Evolutionary conservation across 2,797 vertebrate genomes (phyloP), one percentile per base, ranked within the genome.

Genomic region (Miichthys miiuy): DNA sequence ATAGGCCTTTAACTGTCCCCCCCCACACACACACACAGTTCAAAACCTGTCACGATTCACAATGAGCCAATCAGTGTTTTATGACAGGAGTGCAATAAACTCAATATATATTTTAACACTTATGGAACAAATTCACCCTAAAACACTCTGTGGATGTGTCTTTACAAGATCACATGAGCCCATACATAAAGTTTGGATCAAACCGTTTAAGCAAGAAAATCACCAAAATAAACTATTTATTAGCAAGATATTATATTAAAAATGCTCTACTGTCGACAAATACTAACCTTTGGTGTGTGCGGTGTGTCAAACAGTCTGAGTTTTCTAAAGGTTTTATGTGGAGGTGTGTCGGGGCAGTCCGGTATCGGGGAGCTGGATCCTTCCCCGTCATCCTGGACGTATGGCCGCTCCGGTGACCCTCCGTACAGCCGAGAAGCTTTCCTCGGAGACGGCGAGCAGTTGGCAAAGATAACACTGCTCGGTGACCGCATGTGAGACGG

Each of bases 261-360:
- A 38, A 38, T 9, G 3, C 42, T 11, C 6, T 12, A 34, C 0
- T 21, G 14, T 0, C 2, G 8, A n/a, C 1, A 13, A 10, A 52
- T 1, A 79, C 95, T 79, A 72, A 98, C 98, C 97, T 99, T 99
- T 21, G 98, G 98, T 6, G 98, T 99, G 93, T 99, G 98, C 3
- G 98, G 98, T 0, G 98, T 99, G 89, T 99, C 97, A 82, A 99
- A 99, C 0, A 99, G 96, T 0, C 98, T 93, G 48, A 99, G 95
- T 65, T 99, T 99, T 62, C 97, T 95, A 91, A 99, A 97, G 20
- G 97, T 99, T 89, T 99, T 99, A 80, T 99, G 98, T 1, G 98
- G 98, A 48, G 97, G 98, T 1, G 98, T 99, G 85, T 97, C 97
- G 0, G 98, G 98, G 27, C 96, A 96, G 69, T 97, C 96, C 0